Base-by-base conservation (phyloP, 2,888 invertebrate genomes). In the Scaptomyza polygonia region DNA sequence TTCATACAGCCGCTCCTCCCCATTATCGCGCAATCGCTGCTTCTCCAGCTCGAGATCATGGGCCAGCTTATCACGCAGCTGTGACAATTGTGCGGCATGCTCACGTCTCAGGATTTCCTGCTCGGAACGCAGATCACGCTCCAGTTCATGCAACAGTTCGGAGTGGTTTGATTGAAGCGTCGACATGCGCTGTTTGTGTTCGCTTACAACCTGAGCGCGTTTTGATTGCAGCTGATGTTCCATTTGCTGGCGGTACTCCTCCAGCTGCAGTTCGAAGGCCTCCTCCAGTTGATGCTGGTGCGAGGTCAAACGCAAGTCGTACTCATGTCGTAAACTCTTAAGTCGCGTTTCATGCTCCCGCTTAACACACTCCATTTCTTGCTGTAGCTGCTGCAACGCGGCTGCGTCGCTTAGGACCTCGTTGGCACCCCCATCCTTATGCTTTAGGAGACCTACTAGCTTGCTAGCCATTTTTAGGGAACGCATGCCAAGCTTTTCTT, bases 71-170 rank as follows among this genome's bases (percentile, higher is more conserved):
- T 93, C 93, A 5, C 94, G 93, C 51, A 96, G 91, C 75, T 95
- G 95, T 2, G 93, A 92, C 63, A 96, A 85, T 82, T 94, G 94
- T 32, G 93, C 93, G 27, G 94, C 93, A 89, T 96, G 96, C 65
- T 95, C 95, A 6, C 94, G 93, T 1, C 95, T 93, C 0, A 96
- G 91, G 0, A 94, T 92, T 76, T 94, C 95, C 88, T 96, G 95
- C 94, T 96, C 90, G 57, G 90, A 91, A 69, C 91, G 91, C 36
- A 92, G 47, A 64, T 92, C 92, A 0, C 92, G 78, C 44, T 92
- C 92, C 3, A 92, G 77, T 25, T 92, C 91, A 16, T 90, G 89
- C 5, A 92, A 72, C 9, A 91, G 88, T 62, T 91, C 91, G 1
- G 89, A 76, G 42, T 92, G 92, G 64, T 92, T 91, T 54, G 86